Evolutionary conservation across 2,797 vertebrate species (phyloP).

Genomic region (Peromyscus melanophrys): DNA sequence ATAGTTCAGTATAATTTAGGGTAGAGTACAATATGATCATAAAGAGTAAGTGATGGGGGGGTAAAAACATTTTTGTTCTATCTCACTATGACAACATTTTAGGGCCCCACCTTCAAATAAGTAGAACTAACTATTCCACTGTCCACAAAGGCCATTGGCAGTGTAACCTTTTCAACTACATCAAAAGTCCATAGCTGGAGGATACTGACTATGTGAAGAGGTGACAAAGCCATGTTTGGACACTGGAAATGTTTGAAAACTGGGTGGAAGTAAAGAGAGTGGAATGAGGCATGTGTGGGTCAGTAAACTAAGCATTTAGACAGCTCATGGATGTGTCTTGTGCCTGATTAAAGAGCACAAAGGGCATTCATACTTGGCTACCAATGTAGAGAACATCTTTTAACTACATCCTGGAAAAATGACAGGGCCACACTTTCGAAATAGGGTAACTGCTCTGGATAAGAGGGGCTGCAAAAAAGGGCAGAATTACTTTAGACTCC

Average conservation of each 20-base stretch:
- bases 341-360: neutral
- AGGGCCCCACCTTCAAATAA: neutral
- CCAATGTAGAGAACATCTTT: neutral
- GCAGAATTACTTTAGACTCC: neutral
- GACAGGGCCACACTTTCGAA: neutral
- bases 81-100: neutral
- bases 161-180: neutral
- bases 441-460: neutral
- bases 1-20: neutral
- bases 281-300: neutral
- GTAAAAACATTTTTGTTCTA: neutral
- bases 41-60: neutral
- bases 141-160: neutral
- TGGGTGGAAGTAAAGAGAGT: neutral
- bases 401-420: neutral
- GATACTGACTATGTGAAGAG: neutral
- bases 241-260: constrained; percentile 20
- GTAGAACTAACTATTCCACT: neutral
- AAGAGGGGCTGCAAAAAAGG: neutral
- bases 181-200: neutral
- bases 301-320: neutral
- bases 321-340: neutral
- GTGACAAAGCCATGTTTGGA: neutral
- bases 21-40: neutral
- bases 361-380: neutral